Conservation (phyloP, 2,113 vertebrate species). For the Odocoileus virginianus region DNA sequence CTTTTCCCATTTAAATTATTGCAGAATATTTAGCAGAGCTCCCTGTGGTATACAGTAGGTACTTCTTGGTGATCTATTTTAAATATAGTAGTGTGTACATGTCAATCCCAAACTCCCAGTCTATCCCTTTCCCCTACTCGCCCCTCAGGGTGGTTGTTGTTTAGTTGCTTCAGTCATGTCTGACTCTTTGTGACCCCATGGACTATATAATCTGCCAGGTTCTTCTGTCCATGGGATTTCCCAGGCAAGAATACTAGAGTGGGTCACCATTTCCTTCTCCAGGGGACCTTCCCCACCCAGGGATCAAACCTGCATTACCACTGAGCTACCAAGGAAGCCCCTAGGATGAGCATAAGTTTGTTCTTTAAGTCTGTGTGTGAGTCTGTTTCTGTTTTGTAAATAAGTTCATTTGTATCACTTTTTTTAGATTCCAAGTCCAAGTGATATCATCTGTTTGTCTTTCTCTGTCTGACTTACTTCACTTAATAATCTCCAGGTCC, state of each 20-base stretch:
- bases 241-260: background rate
- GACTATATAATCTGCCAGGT: background rate
- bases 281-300: background rate
- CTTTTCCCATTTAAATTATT: background rate
- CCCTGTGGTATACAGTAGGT: background rate
- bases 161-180: background rate
- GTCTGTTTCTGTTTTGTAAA: background rate
- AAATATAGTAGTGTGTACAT: background rate
- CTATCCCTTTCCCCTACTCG: background rate
- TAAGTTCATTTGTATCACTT: background rate
- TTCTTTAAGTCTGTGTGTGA: background rate
- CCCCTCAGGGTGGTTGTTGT: background rate
- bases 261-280: background rate
- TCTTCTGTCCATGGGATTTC: background rate
- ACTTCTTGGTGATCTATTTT: background rate
- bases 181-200: background rate
- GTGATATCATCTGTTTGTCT: background rate
- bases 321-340: background rate
- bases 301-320: background rate
- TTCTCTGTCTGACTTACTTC: background rate
- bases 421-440: background rate
- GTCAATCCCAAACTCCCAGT: background rate
- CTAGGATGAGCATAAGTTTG: background rate
- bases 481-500: background rate
- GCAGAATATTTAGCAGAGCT: background rate